phyloP scores from a whole-genome alignment of 2,797 vertebrate genomes.

The Chelidonichthys spinosus region DNA sequence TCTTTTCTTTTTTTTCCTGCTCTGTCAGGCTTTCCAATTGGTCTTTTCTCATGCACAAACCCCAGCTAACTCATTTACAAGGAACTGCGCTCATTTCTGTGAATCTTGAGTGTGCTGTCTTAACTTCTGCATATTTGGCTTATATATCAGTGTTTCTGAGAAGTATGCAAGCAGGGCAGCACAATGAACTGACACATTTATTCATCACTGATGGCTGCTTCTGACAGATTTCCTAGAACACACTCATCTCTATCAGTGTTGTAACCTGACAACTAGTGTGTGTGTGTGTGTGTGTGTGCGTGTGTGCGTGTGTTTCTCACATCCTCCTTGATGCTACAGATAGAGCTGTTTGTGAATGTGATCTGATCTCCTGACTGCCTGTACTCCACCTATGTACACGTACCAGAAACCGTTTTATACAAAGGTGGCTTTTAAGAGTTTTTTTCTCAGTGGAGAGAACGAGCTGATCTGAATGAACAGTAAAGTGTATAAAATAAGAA shows the following conservation, averaged over 20 bases:
- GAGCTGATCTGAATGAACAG: background rate
- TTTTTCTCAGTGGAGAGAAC: slow-evolving; percentile 13
- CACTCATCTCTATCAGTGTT: slow-evolving; percentile 66
- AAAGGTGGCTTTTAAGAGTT: slow-evolving; percentile 2
- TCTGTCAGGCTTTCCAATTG: slow-evolving; percentile 51
- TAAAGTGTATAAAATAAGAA: background rate
- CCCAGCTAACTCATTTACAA: slow-evolving; percentile 58
- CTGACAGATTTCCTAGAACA: slow-evolving; percentile 78
- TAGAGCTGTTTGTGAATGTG: slow-evolving; percentile 67
- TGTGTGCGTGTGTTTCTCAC: slow-evolving; percentile 63
- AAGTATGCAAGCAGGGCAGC: slow-evolving; percentile 69
- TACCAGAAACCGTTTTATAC: slow-evolving; percentile 20
- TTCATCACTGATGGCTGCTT: slow-evolving; percentile 59
- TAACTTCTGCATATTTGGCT: slow-evolving; percentile 58
- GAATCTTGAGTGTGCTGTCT: slow-evolving; percentile 54
- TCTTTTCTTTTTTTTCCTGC: slow-evolving; percentile 27
- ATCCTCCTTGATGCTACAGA: slow-evolving; percentile 76
- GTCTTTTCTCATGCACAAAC: slow-evolving; percentile 29
- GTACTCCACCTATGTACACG: slow-evolving; percentile 15
- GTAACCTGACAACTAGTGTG: slow-evolving; percentile 54
- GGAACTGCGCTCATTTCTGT: slow-evolving; percentile 65
- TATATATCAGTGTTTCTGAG: slow-evolving; percentile 75
- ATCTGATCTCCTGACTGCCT: slow-evolving; percentile 60
- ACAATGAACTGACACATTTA: slow-evolving; percentile 73
- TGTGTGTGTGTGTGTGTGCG: slow-evolving; percentile 3